Evolutionary conservation across 2,888 invertebrate genomes (phyloP).

Genomic region (Neoaliturus tenellus): DNA sequence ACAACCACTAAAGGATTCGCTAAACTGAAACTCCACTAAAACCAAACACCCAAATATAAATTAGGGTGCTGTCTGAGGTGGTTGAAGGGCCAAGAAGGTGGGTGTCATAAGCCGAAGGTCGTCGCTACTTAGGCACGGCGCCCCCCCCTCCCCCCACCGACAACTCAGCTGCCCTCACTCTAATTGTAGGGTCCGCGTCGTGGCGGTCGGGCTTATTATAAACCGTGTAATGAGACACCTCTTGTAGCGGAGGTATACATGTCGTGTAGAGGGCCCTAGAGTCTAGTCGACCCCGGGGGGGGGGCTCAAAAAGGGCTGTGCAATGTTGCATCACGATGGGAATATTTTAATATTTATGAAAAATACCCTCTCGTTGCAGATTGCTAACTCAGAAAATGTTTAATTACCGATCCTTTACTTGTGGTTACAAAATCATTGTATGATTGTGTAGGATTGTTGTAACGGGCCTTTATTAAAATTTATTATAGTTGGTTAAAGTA

Average conservation of each 20-base stretch:
- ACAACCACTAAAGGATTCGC: too few species aligned
- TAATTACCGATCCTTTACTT: too few species aligned
- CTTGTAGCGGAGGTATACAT: neutral
- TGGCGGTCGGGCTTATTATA: neutral
- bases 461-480: too few species aligned
- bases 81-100: neutral
- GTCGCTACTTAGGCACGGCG: constrained; percentile 6
- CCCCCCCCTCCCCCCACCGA: neutral
- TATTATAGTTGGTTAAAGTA: too few species aligned
- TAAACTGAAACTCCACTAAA: too few species aligned
- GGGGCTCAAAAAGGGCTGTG: too few species aligned
- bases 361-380: too few species aligned
- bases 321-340: too few species aligned
- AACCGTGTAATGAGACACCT: constrained; percentile 3
- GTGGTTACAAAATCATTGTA: too few species aligned
- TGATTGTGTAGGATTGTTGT: too few species aligned
- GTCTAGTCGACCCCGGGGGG: neutral
- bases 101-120: constrained; percentile 12
- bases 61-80: neutral
- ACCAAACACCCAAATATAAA: neutral
- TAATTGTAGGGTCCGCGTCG: neutral
- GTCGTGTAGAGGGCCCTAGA: neutral
- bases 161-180: neutral
- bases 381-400: too few species aligned
- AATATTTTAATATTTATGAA: too few species aligned